Percentiles rank a stretch among this genome's conserved stretches.
Conservation (phyloP, 2,888 invertebrate species). For the Molanna angustata region DNA sequence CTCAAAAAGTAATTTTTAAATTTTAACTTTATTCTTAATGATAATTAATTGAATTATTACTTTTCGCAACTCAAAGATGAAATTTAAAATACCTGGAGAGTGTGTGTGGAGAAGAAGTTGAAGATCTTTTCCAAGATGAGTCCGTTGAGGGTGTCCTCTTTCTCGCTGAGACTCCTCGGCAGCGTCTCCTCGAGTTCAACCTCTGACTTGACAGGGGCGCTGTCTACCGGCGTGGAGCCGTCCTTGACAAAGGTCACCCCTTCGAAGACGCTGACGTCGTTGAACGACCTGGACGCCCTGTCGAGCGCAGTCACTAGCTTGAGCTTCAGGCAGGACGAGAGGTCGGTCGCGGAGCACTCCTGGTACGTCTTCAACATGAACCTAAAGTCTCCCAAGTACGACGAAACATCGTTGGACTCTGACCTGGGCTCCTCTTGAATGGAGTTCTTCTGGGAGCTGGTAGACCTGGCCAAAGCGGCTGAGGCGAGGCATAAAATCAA, state of each 20-base stretch:
- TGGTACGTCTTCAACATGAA: conserved; percentile 77
- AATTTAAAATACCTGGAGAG: conserved; percentile 62
- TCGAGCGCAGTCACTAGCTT: conserved; percentile 77
- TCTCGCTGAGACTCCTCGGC: conserved; percentile 71
- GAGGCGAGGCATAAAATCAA: conserved; percentile 56
- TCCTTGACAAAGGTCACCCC: conserved; percentile 76
- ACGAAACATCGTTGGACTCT: conserved; percentile 40
- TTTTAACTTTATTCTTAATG: too few species aligned
- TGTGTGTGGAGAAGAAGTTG: conserved; percentile 74
- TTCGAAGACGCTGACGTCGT: conserved; percentile 65
- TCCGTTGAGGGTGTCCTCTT: conserved; percentile 67
- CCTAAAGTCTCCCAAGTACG: conserved; percentile 64
- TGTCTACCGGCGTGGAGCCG: conserved; percentile 47
- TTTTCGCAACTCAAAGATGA: not conserved
- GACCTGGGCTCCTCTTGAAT: conserved; percentile 44
- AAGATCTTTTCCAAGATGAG: conserved; percentile 73
- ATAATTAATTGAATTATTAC: too few species aligned
- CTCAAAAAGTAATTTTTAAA: too few species aligned
- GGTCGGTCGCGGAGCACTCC: conserved; percentile 69
- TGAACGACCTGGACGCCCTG: conserved; percentile 61
- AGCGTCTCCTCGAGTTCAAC: conserved; percentile 68
- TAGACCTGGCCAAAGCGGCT: conserved; percentile 53
- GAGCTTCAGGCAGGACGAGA: conserved; percentile 73
- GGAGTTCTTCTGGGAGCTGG: conserved; percentile 49
- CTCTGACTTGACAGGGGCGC: conserved; percentile 47